These are phyloP conservation scores for Aegypius monachus DNA, from an alignment of 2,113 vertebrate genomes.

Conservation along the genomic window DNA sequence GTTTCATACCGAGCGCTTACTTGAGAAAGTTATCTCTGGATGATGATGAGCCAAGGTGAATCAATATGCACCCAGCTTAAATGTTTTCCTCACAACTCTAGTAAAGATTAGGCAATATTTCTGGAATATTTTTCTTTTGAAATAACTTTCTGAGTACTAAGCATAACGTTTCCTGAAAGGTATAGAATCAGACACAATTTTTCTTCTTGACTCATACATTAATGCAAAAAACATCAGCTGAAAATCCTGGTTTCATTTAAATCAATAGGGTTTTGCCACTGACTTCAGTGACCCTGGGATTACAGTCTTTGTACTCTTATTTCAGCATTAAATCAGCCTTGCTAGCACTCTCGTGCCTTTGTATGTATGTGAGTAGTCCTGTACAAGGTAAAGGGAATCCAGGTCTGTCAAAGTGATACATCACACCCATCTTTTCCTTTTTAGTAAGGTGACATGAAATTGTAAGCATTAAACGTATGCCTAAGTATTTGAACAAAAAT, in stretches of 20 bases:
- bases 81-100: neutral
- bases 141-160: neutral
- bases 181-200: neutral
- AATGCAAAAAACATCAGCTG: neutral
- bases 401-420: neutral
- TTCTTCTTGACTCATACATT: neutral
- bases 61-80: neutral
- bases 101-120: neutral
- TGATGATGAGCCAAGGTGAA: slow-evolving; percentile 6
- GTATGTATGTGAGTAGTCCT: neutral
- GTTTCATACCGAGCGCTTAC: neutral
- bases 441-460: neutral
- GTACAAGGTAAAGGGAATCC: neutral
- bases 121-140: neutral
- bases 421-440: neutral
- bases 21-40: slow-evolving; percentile 2
- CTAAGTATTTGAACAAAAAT: neutral
- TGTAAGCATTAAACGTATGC: neutral
- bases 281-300: neutral
- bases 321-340: neutral
- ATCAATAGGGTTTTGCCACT: neutral
- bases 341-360: neutral
- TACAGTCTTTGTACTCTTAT: neutral
- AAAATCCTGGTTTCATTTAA: neutral
- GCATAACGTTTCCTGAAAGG: neutral